Percentiles rank a stretch among this genome's conserved stretches.
Conservation (phyloP, 2,113 vertebrate genomes). For the Leptosomus discolor region DNA sequence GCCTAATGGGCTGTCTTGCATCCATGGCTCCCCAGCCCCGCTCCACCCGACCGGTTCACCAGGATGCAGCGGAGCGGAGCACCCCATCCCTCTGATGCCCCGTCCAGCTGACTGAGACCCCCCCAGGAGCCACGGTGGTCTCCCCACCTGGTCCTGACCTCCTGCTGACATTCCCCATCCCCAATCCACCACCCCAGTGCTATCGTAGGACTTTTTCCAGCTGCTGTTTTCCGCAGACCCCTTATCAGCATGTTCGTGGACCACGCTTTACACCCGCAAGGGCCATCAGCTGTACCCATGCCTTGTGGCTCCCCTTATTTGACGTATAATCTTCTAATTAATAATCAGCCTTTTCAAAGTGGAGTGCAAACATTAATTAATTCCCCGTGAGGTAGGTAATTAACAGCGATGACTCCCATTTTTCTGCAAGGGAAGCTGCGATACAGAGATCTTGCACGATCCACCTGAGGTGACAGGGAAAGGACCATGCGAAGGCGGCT, state of each 20-base stretch:
- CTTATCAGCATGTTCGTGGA: fast-evolving
- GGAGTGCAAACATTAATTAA: conserved; percentile 60
- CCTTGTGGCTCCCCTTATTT: conserved; percentile 60
- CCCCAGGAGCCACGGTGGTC: background rate
- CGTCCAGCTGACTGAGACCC: background rate
- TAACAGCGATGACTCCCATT: conserved; percentile 53
- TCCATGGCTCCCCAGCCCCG: background rate
- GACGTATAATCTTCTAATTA: conserved; percentile 56
- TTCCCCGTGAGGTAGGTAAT: conserved; percentile 40
- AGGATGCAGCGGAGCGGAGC: background rate
- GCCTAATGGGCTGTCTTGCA: background rate
- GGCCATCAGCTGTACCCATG: background rate
- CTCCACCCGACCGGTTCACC: background rate
- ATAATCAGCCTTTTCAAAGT: conserved; percentile 54
- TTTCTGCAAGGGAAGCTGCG: background rate
- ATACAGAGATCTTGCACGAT: background rate
- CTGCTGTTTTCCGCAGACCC: background rate
- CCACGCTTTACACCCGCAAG: background rate
- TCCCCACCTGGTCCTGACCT: background rate
- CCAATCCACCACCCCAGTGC: background rate
- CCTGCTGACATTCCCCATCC: background rate
- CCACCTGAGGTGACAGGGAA: background rate
- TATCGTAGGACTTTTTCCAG: background rate
- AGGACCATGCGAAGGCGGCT: background rate
- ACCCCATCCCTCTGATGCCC: background rate